phyloP scores from a whole-genome alignment of 1,140 invertebrate genomes.

The Scaptomyza montana region DNA sequence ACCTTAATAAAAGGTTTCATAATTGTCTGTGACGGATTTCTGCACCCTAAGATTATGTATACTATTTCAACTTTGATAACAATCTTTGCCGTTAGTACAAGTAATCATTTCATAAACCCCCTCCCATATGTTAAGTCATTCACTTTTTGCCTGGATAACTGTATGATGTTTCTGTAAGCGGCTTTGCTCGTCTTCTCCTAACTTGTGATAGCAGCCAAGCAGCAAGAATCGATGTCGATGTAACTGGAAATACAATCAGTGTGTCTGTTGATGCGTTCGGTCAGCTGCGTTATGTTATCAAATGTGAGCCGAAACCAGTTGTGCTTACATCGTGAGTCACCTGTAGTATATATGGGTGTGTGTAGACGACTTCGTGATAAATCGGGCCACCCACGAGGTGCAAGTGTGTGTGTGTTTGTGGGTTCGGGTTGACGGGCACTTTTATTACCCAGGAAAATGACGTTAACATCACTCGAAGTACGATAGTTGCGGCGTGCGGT shows the following conservation, averaged over 20 bases:
- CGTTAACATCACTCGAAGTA: conserved; percentile 35
- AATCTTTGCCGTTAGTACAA: background rate
- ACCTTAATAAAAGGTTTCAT: background rate
- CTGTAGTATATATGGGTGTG: conserved; percentile 14
- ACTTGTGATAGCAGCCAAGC: background rate
- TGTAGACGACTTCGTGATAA: conserved; percentile 21
- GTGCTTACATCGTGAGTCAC: background rate
- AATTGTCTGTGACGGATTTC: no score
- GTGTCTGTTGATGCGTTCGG: conserved; percentile 19
- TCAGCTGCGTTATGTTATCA: conserved; percentile 36
- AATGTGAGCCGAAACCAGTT: conserved; percentile 39
- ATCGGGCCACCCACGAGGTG: conserved; percentile 38
- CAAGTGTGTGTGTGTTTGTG: background rate
- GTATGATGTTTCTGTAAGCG: background rate
- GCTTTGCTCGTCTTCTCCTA: no score
- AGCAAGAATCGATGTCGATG: background rate
- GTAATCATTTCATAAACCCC: background rate
- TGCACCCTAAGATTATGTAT: no score
- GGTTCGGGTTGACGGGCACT: conserved; percentile 25
- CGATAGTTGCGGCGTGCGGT: conserved; percentile 43
- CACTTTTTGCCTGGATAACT: background rate
- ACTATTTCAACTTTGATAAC: background rate
- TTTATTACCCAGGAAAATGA: conserved; percentile 24
- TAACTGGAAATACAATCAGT: conserved; percentile 3
- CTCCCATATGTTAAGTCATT: background rate